Evolutionary conservation across 2,113 vertebrate genomes (phyloP).

Genomic region (Thomomys bottae): DNA sequence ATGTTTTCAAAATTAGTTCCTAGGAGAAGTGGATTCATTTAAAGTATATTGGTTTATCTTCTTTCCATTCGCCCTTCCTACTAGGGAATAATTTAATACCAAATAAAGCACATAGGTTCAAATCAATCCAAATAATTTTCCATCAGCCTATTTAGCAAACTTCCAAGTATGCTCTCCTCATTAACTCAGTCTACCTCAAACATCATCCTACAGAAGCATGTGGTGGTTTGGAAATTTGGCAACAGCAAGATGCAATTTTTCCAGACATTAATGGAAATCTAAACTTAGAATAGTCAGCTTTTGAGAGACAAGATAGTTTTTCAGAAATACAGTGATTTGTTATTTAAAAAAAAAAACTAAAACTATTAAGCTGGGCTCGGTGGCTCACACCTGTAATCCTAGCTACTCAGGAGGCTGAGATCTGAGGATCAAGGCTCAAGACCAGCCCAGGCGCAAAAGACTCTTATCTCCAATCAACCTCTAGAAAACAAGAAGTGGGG

Average conservation of each 20-base stretch:
- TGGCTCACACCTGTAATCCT: too few species aligned
- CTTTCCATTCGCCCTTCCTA: neutral
- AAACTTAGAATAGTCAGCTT: neutral
- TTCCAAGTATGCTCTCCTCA: neutral
- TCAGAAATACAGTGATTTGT: neutral
- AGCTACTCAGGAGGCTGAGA: too few species aligned
- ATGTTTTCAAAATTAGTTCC: neutral
- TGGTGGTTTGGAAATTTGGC: neutral
- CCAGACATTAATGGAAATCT: neutral
- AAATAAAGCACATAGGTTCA: neutral
- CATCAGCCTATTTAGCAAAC: conserved; percentile 19
- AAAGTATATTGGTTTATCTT: neutral
- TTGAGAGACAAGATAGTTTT: neutral
- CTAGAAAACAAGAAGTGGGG: too few species aligned
- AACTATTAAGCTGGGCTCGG: too few species aligned
- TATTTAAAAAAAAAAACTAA: neutral
- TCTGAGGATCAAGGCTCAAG: too few species aligned
- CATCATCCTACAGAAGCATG: neutral
- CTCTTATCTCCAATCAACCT: too few species aligned
- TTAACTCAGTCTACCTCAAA: neutral
- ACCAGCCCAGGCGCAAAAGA: too few species aligned
- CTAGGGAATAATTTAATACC: neutral
- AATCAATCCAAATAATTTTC: conserved; percentile 19
- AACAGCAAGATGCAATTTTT: conserved; percentile 34
- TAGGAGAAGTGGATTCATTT: neutral